Evolutionary conservation across 2,888 invertebrate species (phyloP), one percentile per base, ranked within the genome.

Genomic region (Andricus quercusramuli): DNA sequence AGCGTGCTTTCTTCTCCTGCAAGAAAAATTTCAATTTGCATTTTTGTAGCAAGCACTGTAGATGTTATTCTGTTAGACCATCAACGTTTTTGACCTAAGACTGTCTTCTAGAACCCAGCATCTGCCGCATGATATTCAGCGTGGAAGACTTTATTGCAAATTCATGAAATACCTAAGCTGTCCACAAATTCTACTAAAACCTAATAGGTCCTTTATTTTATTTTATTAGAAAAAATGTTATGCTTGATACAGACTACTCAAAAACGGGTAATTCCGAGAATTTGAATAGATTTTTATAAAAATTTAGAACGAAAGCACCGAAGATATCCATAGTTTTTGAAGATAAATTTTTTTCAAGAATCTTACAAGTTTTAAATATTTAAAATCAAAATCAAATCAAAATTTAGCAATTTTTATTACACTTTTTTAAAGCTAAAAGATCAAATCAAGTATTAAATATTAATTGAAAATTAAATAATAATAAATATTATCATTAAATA

Each of bases 131-230:
- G 44, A 29, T 9, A 68, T 44, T 68, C 25, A 47, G 47, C 25
- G 47, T 62, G n/a, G 64, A 64, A 59, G 67, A 80, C 70, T 80
- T 87, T 87, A 85, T 87, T 87, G 84, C 88, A 82, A 86, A 86
- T 86, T 84, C 82, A 25, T 79, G 70, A 84, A 82, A 84, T 86
- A 76, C 83, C 86, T 47, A 79, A 79, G 32, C 77, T 65, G 79
- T 76, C 81, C 81, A 70, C 64, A 76, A 80, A 77, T 81, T 64
- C 80, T 68, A 32, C 78, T 70, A 20, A 29, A 22, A 8, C n/a
- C 68, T 3, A 47, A 17, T 41, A 17, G 4, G 17, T 68, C 1
- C 17, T 29, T 20, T 47, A 20, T 22, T 70, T 70, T 47, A 15
- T 47, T 25, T 56, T n/a, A n/a, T 56, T 56, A 0, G 0, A 56